A percentile compares a stretch with the other conserved stretches of the same genome.
phyloP scores from a whole-genome alignment of 2,888 invertebrate genomes.

The Diarsia dahlii region DNA sequence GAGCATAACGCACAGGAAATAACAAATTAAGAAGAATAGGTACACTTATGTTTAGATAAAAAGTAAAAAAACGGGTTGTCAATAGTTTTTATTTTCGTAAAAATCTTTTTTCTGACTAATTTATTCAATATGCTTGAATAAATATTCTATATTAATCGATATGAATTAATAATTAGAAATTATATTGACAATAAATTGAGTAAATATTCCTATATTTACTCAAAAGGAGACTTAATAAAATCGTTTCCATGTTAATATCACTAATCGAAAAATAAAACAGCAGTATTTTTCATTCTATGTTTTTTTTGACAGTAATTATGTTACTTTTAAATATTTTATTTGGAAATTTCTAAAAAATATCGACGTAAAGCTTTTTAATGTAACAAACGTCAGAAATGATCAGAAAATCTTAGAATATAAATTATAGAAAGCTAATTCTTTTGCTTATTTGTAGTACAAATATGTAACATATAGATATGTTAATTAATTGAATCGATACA shows the following conservation, averaged over 20 bases:
- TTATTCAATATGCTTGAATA: constrained; percentile 49
- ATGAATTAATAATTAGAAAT: constrained; percentile 56
- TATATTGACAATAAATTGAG: constrained; percentile 37
- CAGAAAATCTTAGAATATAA: constrained; percentile 51
- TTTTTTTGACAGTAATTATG: constrained; percentile 55
- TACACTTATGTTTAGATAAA: neutral
- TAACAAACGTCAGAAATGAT: constrained; percentile 14
- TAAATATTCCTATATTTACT: constrained; percentile 32
- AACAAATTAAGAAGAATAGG: constrained; percentile 1
- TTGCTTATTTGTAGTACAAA: constrained; percentile 65
- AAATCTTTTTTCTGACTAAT: constrained; percentile 21
- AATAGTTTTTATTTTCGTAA: neutral
- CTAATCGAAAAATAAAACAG: constrained; percentile 50
- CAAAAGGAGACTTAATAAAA: constrained; percentile 45
- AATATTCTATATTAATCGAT: constrained; percentile 48
- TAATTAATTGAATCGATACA: constrained; percentile 81
- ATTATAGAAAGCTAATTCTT: constrained; percentile 63
- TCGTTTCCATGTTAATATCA: constrained; percentile 49
- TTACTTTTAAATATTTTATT: constrained; percentile 48
- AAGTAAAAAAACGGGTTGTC: constrained; percentile 17
- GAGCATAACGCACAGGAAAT: constrained; percentile 24
- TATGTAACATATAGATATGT: constrained; percentile 73
- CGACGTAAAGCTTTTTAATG: neutral
- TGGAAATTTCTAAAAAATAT: constrained; percentile 53
- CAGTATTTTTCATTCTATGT: constrained; percentile 52